Evolutionary conservation across 92 coral and sea anemone genomes (phyloP), one percentile per base, ranked within the genome.

Genomic region (Epizoanthus scotinus): DNA sequence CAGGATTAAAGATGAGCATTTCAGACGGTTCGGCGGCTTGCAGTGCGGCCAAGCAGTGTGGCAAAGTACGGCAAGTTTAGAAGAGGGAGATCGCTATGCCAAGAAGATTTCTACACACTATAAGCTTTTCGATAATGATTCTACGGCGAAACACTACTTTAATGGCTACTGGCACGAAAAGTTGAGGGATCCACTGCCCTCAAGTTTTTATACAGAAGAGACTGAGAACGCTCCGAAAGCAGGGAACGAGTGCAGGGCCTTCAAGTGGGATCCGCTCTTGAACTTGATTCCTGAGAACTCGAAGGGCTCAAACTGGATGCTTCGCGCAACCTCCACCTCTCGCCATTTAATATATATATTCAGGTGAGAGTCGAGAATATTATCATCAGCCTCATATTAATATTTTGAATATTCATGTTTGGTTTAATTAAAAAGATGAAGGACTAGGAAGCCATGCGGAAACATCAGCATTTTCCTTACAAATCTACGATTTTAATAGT

Each of bases 41-140:
- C 98, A 92, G 78, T 95, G 98, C 68, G 98, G 98, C 47, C 98
- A 94, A 58, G 98, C 98, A 26, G 86, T 93, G 5, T 95, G 98
- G 98, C 95, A 90, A 65, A 92, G 97, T 66, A 95, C 97, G 3
- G 97, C 97, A 5, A 91, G 73, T 49, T 57, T 84, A 20, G 98
- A 94, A 56, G 97, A 90, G 60, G 91, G 92, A 73, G 98, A 95
- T 81, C 92, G 98, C 77, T 95, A 95, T 77, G 98, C 94, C 68
- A 95, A 91, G 84, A 91, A 92, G 62, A 95, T 95, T 68, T 93
- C 92, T 47, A 95, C 98, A 50, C 84, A 90, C 78, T 95, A 95
- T 69, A 91, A 88, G 71, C 88, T 95, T 78, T 95, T 95, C 86
- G 92, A 89, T 70, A 89, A 94, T 59, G 94, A 89, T 21, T 79